A percentile compares a stretch with the other conserved stretches of the same genome.
Evolutionary conservation across 2,113 vertebrate species (phyloP).

Genomic region (Chiloscyllium plagiosum): DNA sequence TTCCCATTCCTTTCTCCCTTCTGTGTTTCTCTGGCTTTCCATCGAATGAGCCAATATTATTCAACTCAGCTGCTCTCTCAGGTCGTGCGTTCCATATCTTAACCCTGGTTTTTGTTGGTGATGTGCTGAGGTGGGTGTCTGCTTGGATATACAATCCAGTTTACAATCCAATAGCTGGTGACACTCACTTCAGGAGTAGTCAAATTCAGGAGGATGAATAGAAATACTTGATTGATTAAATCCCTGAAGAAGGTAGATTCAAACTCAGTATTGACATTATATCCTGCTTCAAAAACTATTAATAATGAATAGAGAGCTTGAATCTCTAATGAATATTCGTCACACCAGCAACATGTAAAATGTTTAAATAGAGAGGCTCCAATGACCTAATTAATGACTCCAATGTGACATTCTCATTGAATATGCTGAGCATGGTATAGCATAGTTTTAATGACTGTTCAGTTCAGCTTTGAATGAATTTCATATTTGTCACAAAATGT

Average conservation of each 20-base stretch:
- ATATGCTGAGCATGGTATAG: conserved; percentile 14
- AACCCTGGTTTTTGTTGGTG: not conserved
- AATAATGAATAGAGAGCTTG: conserved; percentile 15
- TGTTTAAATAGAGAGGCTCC: conserved; percentile 27
- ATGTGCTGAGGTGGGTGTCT: not conserved
- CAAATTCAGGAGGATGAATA: not conserved
- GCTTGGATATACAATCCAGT: not conserved
- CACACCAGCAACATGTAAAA: conserved; percentile 15
- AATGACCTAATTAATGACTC: conserved; percentile 20
- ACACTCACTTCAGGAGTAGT: not conserved
- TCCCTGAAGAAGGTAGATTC: not conserved
- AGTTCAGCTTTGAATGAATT: conserved; percentile 18
- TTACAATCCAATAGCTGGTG: not conserved
- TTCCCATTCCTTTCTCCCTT: not conserved
- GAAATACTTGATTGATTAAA: not conserved
- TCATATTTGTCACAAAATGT: conserved; percentile 28
- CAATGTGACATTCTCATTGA: conserved; percentile 13
- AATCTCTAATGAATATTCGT: conserved; percentile 25
- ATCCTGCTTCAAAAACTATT: conserved; percentile 1
- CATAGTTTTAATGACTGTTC: conserved; percentile 6
- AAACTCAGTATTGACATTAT: conserved; percentile 11
- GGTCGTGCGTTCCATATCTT: not conserved
- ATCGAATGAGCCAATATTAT: not conserved
- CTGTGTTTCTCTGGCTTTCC: not conserved
- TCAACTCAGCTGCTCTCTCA: not conserved